Percentiles rank a stretch among this genome's conserved stretches.
phyloP scores from a whole-genome alignment of 2,113 vertebrate species.

The Corapipo altera region DNA sequence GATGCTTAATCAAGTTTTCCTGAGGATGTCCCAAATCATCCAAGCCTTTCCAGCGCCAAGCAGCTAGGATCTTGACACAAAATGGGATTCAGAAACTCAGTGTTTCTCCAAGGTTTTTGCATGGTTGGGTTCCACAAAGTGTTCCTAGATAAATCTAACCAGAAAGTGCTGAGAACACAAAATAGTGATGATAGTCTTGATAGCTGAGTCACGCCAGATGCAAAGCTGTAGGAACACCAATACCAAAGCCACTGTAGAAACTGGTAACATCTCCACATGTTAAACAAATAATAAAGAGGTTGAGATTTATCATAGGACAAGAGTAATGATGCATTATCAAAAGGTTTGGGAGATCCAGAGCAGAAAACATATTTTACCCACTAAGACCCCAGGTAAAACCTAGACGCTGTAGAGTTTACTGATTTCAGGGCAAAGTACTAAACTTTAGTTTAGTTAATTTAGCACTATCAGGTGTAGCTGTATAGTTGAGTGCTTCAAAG shows the following conservation, averaged over 20 bases:
- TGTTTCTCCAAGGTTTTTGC: not conserved
- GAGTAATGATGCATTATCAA: not conserved
- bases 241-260: not conserved
- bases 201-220: not conserved
- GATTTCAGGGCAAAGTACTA: not conserved
- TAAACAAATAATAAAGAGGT: not conserved
- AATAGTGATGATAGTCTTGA: not conserved
- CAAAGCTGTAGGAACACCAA: not conserved
- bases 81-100: not conserved
- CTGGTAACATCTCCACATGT: not conserved
- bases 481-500: not conserved
- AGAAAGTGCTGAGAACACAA: not conserved
- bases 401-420: not conserved
- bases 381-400: not conserved
- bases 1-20: not conserved
- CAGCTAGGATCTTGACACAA: not conserved
- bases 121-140: not conserved
- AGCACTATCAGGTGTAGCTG: not conserved
- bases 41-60: not conserved
- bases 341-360: not conserved
- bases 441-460: not conserved
- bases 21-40: not conserved
- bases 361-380: not conserved
- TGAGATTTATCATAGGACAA: not conserved
- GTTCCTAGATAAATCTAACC: not conserved